Conservation (phyloP, 2,888 invertebrate species). For the Hemicrepidius hirtus region DNA sequence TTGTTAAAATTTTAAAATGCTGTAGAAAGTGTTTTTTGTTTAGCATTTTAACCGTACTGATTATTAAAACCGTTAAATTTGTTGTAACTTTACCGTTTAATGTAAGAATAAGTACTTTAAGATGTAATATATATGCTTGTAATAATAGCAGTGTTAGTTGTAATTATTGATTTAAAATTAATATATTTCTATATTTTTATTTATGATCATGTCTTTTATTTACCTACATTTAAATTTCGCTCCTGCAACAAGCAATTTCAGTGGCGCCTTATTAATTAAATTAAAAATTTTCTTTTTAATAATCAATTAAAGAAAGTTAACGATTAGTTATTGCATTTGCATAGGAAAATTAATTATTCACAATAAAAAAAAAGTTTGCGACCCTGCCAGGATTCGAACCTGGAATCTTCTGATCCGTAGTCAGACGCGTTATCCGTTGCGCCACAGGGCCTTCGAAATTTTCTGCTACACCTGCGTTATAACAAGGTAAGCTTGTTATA, state of each 20-base stretch:
- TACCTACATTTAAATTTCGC: too few relatives aligned
- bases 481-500: too few relatives aligned
- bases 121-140: slow-evolving; percentile 34
- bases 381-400: slow-evolving; percentile 76
- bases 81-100: slow-evolving; percentile 19
- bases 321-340: too few relatives aligned
- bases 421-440: slow-evolving; percentile 77
- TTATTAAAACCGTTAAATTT: slow-evolving; percentile 24
- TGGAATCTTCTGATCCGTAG: slow-evolving; percentile 76
- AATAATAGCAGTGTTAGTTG: slow-evolving; percentile 33
- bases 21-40: background rate
- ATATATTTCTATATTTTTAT: slow-evolving; percentile 13
- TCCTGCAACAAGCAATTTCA: too few relatives aligned
- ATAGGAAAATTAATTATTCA: background rate
- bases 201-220: background rate
- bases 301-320: too few relatives aligned
- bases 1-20: slow-evolving; percentile 12
- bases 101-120: slow-evolving; percentile 19
- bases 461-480: too few relatives aligned
- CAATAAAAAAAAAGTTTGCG: slow-evolving; percentile 59
- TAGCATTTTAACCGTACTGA: slow-evolving; percentile 37
- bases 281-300: too few relatives aligned
- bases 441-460: slow-evolving; percentile 75
- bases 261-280: too few relatives aligned
- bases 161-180: slow-evolving; percentile 19